A percentile compares a stretch with the other conserved stretches of the same genome.
These are phyloP conservation scores for Lasioglossum villosulum DNA, from an alignment of 2,888 invertebrate genomes.

Conservation along the genomic window DNA sequence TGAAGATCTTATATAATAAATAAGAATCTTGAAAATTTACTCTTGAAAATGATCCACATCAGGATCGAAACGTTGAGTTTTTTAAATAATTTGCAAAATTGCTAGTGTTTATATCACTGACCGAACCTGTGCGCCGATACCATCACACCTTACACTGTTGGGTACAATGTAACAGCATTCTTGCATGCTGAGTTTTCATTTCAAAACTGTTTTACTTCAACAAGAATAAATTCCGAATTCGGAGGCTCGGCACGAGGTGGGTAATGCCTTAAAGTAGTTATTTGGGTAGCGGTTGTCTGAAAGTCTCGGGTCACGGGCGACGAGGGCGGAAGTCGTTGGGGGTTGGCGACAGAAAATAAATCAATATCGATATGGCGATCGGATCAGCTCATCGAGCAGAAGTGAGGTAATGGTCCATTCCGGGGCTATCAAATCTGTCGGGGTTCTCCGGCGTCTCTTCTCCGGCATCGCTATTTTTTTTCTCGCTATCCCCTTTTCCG, in stretches of 20 bases:
- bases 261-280: background rate
- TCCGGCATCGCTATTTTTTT: background rate
- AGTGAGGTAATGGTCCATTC: constrained; percentile 60
- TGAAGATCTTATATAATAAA: too few species aligned
- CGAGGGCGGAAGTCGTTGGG: constrained; percentile 22
- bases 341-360: constrained; percentile 31
- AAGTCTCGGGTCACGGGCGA: background rate
- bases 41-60: too few species aligned
- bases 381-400: constrained; percentile 27
- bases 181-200: too few species aligned
- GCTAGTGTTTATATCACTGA: too few species aligned
- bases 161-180: too few species aligned
- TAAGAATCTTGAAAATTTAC: too few species aligned
- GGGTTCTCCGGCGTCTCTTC: constrained; percentile 32
- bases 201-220: too few species aligned
- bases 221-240: background rate
- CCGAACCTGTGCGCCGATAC: too few species aligned
- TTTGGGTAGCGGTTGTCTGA: background rate
- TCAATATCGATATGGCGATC: constrained; percentile 41
- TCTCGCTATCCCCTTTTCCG: constrained; percentile 5
- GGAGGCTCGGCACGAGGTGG: background rate
- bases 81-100: too few species aligned
- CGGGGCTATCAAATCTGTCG: constrained; percentile 66
- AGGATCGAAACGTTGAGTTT: too few species aligned
- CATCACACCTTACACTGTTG: too few species aligned